Evolutionary conservation across 2,888 invertebrate species (phyloP), one percentile per base, ranked within the genome.

Genomic region (Lamproptera curius): DNA sequence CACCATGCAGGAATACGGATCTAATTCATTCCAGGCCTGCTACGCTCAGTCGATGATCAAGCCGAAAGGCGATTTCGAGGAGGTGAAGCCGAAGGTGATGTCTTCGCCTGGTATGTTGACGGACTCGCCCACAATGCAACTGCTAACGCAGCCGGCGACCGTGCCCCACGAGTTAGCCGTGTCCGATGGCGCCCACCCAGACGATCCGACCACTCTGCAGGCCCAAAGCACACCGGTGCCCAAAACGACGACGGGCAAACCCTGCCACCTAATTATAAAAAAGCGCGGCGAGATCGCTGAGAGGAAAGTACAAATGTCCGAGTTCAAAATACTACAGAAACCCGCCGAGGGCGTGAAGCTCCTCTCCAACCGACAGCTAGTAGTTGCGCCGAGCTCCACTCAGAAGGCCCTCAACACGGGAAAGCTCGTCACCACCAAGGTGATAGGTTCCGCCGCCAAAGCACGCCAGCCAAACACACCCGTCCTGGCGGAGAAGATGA

Each of bases 21-120:
- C 85, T 2, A 79, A 78, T 48, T 76, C 82, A 10, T 88, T 87
- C 63, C 88, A 88, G 62, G 86, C 87, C 9, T 85, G 74, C 53
- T 88, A 87, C 56, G 84, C 87, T 39, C 85, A 88, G 59, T 74
- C 87, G 14, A 78, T 77, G 17, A 65, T 59, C 48, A 82, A 82
- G 64, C 62, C 64, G n/a, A 83, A 82, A 54, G 52, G 67, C 1
- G 84, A 86, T 31, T 80, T 72, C 53, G 59, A 81, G 16, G 79
- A 79, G 34, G 59, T 75, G 15, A 84, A 79, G 55, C 61, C 73
- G 2, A 82, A 78, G 61, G 65, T 69, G n/a, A 55, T 75, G 47
- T 63, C 76, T 9, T 73, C 80, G 1, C 73, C 81, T 1, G 70
- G 75, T 2, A 70, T 78, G 72, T 63, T 75, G 44, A 65, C 69